Evolutionary conservation across 2,888 invertebrate genomes (phyloP).

Genomic region (Sinodicranocentrus sp.): DNA sequence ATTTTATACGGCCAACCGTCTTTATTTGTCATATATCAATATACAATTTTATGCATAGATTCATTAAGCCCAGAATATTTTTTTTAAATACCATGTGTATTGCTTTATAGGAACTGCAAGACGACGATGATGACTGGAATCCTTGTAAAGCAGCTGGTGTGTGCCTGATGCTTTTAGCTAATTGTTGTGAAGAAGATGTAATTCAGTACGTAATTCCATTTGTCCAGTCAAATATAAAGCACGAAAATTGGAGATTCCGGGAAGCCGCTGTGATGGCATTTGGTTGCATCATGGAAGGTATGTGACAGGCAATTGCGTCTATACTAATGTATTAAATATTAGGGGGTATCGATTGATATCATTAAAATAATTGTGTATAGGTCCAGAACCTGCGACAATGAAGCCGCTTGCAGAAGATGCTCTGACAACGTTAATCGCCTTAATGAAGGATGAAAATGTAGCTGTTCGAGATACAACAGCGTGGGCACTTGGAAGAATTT

Average conservation of each 20-base stretch:
- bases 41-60: too few relatives aligned
- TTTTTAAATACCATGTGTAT: conserved; percentile 9
- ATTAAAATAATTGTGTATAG: conserved; percentile 15
- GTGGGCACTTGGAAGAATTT: conserved; percentile 98
- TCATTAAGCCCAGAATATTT: conserved; percentile 29
- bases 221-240: conserved; percentile 95
- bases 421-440: conserved; percentile 95
- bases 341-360: background rate
- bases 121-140: conserved; percentile 99
- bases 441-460: conserved; percentile 96
- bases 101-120: conserved; percentile 87
- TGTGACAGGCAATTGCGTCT: background rate
- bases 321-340: background rate
- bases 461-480: conserved; percentile 98
- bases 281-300: conserved; percentile 81
- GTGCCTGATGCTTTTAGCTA: conserved; percentile 97
- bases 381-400: conserved; percentile 88
- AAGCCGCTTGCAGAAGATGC: conserved; percentile 97
- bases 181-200: conserved; percentile 98
- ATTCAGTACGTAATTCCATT: conserved; percentile 98
- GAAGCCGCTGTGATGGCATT: conserved; percentile 99
- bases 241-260: conserved; percentile 92
- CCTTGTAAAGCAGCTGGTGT: conserved; percentile 99
- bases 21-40: background rate
- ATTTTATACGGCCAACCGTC: conserved; percentile 43